Evolutionary conservation across 2,888 invertebrate genomes (phyloP).

Genomic region (Hypsopygia costalis): DNA sequence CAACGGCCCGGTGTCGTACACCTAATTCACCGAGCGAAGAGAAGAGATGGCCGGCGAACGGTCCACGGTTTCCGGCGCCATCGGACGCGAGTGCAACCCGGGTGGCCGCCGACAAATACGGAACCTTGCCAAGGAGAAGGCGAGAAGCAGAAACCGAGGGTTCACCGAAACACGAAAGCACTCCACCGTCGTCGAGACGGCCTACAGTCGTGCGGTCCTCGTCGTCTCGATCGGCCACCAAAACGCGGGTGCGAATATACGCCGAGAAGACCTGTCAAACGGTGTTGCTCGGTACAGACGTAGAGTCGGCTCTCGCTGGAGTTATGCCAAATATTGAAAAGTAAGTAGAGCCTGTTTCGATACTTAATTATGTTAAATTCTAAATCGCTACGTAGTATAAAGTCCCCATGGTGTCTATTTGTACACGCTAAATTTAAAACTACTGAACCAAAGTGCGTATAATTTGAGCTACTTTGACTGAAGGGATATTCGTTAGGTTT

Average conservation of each 20-base stretch:
- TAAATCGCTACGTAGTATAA: too few species aligned
- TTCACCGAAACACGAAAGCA: constrained; percentile 64
- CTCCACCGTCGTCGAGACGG: constrained; percentile 55
- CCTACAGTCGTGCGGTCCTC: constrained; percentile 62
- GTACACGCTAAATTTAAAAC: too few species aligned
- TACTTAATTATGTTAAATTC: too few species aligned
- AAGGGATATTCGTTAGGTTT: too few species aligned
- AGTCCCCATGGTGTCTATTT: too few species aligned
- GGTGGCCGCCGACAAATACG: constrained; percentile 85
- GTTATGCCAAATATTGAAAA: constrained; percentile 68
- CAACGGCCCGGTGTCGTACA: constrained; percentile 80
- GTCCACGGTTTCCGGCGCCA: constrained; percentile 51
- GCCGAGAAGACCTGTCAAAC: constrained; percentile 91
- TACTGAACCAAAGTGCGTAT: too few species aligned
- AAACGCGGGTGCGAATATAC: constrained; percentile 84
- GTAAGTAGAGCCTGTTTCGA: constrained; percentile 38
- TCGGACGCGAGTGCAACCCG: constrained; percentile 55
- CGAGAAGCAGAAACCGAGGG: constrained; percentile 83
- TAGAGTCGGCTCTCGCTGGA: constrained; percentile 86
- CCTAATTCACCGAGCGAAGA: constrained; percentile 85
- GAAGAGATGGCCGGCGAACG: constrained; percentile 84
- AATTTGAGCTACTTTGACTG: too few species aligned
- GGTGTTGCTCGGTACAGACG: constrained; percentile 85
- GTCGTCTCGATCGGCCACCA: constrained; percentile 59
- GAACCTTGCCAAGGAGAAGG: constrained; percentile 87